A percentile compares a stretch with the other conserved stretches of the same genome.
Evolutionary conservation across 2,797 vertebrate species (phyloP).

Genomic region (Cyprinella venusta): DNA sequence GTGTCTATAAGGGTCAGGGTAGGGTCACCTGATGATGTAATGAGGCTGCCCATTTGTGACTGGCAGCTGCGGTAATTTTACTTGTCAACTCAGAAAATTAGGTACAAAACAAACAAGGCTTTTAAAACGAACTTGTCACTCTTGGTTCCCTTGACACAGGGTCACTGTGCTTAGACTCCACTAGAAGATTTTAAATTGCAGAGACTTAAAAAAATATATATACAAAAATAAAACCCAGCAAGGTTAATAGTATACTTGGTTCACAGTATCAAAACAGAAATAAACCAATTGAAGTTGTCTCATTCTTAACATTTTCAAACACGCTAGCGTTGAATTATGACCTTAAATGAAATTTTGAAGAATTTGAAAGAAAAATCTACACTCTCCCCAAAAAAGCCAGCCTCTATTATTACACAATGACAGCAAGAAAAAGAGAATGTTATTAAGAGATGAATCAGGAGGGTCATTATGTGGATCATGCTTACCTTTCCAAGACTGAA

Average conservation of each 20-base stretch:
- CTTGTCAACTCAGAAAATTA: constrained; percentile 84
- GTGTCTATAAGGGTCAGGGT: constrained; percentile 45
- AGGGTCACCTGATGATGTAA: constrained; percentile 53
- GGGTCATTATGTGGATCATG: constrained; percentile 88
- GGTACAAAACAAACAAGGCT: constrained; percentile 85
- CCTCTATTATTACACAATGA: constrained; percentile 34
- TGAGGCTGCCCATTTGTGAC: constrained; percentile 75
- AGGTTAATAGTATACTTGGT: background rate
- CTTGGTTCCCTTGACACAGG: constrained; percentile 80
- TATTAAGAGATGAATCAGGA: constrained; percentile 70
- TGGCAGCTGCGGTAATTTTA: constrained; percentile 82
- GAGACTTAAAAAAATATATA: background rate
- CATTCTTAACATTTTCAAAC: background rate
- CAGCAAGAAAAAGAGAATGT: constrained; percentile 45
- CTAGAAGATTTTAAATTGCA: constrained; percentile 44
- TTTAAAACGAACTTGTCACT: constrained; percentile 88
- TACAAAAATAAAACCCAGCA: background rate
- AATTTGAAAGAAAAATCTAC: background rate
- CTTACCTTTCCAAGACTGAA: constrained; percentile 78
- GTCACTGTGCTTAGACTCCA: constrained; percentile 48
- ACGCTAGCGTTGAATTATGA: background rate
- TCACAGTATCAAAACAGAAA: constrained; percentile 6
- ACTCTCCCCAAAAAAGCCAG: background rate
- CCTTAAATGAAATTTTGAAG: background rate
- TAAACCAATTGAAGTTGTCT: background rate